A percentile compares a stretch with the other conserved stretches of the same genome.
These are phyloP conservation scores for Caenorhabditis tropicalis DNA, from an alignment of 1,140 invertebrate species.

Conservation along the genomic window DNA sequence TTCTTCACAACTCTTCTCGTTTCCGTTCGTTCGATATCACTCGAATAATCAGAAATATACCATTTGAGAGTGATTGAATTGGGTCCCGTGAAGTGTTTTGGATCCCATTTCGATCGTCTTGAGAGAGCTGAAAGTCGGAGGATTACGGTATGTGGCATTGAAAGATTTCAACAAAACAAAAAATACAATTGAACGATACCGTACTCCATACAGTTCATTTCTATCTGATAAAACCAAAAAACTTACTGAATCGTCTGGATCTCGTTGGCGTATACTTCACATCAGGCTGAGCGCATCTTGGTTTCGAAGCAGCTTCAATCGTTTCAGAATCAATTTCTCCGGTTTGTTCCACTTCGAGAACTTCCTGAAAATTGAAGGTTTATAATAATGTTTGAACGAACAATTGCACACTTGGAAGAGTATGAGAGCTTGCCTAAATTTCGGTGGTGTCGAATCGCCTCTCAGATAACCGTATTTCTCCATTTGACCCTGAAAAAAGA, in stretches of 20 bases:
- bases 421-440: slow-evolving; percentile 47
- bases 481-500: slow-evolving; percentile 47
- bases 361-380: slow-evolving; percentile 24
- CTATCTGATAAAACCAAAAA: too few species aligned
- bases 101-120: slow-evolving; percentile 41
- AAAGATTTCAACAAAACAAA: too few species aligned
- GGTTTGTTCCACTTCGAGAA: slow-evolving; percentile 33
- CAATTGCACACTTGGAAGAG: slow-evolving; percentile 47
- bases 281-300: slow-evolving; percentile 44
- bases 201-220: too few species aligned
- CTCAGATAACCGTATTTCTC: slow-evolving; percentile 49
- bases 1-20: slow-evolving; percentile 29
- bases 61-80: slow-evolving; percentile 41
- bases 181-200: too few species aligned
- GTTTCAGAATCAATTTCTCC: slow-evolving; percentile 37
- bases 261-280: not conserved
- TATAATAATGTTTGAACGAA: not conserved
- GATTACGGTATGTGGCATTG: too few species aligned
- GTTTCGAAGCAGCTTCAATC: not conserved
- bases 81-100: slow-evolving; percentile 27
- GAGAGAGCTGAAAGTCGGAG: slow-evolving; percentile 36
- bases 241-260: slow-evolving; percentile 46
- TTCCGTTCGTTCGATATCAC: slow-evolving; percentile 37
- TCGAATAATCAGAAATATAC: slow-evolving; percentile 49
- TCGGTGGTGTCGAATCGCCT: not conserved